These are phyloP conservation scores for Menidia beryllina DNA, from an alignment of 2,113 vertebrate genomes.

Conservation along the genomic window DNA sequence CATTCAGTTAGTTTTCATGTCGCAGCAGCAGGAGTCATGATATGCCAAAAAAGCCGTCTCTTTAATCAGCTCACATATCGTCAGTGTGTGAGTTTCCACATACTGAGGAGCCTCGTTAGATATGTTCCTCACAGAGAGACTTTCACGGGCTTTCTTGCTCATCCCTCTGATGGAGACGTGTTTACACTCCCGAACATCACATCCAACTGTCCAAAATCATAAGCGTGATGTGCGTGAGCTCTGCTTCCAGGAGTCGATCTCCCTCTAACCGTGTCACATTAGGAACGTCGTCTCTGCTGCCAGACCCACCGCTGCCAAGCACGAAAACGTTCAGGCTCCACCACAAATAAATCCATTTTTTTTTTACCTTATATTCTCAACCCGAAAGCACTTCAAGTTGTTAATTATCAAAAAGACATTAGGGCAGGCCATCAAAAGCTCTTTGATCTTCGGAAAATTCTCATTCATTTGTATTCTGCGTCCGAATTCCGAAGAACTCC, in stretches of 20 bases:
- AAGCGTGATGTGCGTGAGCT: slow-evolving; percentile 44
- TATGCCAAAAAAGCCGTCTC: slow-evolving; percentile 19
- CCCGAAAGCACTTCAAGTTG: slow-evolving; percentile 48
- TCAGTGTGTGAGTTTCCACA: not conserved
- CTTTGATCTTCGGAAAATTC: slow-evolving; percentile 59
- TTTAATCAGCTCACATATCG: slow-evolving; percentile 12
- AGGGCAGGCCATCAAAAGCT: slow-evolving; percentile 49
- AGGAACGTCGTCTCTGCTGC: slow-evolving; percentile 51
- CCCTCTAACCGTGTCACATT: slow-evolving; percentile 63
- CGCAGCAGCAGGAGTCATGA: too few species aligned
- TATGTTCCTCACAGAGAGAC: slow-evolving; percentile 15
- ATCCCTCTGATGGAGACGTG: slow-evolving; percentile 50
- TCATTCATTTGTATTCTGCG: slow-evolving; percentile 57
- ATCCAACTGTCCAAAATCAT: slow-evolving; percentile 49
- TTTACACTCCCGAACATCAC: slow-evolving; percentile 41
- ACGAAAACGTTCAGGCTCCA: slow-evolving; percentile 30
- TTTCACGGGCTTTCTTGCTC: slow-evolving; percentile 35
- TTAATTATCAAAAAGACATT: slow-evolving; percentile 74
- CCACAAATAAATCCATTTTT: slow-evolving; percentile 49
- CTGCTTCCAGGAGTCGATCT: slow-evolving; percentile 46
- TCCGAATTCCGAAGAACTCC: slow-evolving; percentile 37
- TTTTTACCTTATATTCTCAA: slow-evolving; percentile 38
- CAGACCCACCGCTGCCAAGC: slow-evolving; percentile 39
- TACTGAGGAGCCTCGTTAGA: slow-evolving; percentile 6
- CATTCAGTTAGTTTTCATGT: too few species aligned